phyloP scores from a whole-genome alignment of 1,140 invertebrate species.

The Agrypnia vestita region DNA sequence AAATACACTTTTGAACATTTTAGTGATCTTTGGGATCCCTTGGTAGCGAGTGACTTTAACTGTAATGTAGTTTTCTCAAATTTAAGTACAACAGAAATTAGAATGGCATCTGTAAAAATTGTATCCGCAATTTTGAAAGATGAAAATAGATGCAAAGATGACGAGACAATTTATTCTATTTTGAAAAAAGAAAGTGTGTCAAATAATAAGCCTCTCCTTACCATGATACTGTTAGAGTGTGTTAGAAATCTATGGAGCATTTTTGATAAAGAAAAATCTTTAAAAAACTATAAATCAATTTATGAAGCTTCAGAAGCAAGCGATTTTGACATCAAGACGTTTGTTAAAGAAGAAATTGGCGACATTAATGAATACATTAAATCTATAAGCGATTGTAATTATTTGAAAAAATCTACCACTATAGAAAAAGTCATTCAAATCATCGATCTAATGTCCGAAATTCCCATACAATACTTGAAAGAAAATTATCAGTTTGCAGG shows the following conservation, averaged over 20 bases:
- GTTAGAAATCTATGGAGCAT: constrained; percentile 43
- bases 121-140: constrained; percentile 23
- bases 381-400: constrained; percentile 29
- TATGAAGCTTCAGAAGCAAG: constrained; percentile 42
- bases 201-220: constrained; percentile 46
- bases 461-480: constrained; percentile 52
- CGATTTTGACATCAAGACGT: constrained; percentile 50
- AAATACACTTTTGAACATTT: constrained; percentile 48
- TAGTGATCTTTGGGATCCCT: constrained; percentile 14
- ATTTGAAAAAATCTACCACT: constrained; percentile 43
- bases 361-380: constrained; percentile 26
- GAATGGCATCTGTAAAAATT: constrained; percentile 39
- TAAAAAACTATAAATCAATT: constrained; percentile 50
- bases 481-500: constrained; percentile 47
- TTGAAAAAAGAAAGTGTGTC: constrained; percentile 39
- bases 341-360: constrained; percentile 27
- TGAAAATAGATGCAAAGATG: constrained; percentile 18
- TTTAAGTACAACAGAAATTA: constrained; percentile 37
- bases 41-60: constrained; percentile 45
- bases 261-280: constrained; percentile 41
- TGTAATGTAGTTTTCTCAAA: constrained; percentile 42
- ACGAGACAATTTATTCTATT: neutral
- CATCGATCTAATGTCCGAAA: constrained; percentile 42
- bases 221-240: constrained; percentile 41
- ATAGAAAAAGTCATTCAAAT: constrained; percentile 33